phyloP scores from a whole-genome alignment of 2,797 vertebrate genomes.

The Delichon dasypus region DNA sequence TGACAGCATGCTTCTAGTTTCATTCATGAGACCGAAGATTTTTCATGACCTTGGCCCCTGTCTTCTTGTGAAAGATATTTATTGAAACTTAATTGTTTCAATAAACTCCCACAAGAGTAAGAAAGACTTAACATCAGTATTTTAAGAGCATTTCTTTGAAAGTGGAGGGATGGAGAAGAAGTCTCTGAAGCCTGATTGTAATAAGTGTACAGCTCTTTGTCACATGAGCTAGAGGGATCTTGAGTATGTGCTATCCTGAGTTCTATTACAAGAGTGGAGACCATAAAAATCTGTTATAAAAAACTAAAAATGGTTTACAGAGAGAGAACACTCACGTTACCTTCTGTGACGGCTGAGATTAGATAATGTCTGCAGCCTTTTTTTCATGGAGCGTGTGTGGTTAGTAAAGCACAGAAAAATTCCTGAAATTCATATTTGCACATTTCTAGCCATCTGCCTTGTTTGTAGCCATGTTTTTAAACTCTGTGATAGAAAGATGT shows the following conservation, averaged over 20 bases:
- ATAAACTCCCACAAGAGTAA: neutral
- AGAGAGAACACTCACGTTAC: neutral
- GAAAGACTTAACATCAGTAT: neutral
- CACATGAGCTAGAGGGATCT: neutral
- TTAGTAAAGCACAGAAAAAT: neutral
- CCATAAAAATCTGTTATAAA: neutral
- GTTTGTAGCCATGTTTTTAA: neutral
- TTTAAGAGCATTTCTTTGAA: neutral
- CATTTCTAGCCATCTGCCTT: neutral
- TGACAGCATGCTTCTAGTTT: neutral
- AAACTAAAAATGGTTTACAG: neutral
- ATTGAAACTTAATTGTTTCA: neutral
- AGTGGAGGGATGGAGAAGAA: neutral
- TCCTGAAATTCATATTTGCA: neutral
- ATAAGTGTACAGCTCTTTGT: neutral
- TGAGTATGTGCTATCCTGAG: neutral
- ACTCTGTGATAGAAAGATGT: neutral
- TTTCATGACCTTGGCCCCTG: neutral
- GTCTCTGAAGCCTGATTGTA: neutral
- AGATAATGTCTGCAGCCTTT: neutral
- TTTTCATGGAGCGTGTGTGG: fast-evolving
- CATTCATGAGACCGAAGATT: neutral
- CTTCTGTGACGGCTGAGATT: neutral
- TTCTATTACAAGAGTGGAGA: neutral
- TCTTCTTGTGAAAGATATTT: neutral